Evolutionary conservation across 2,888 invertebrate genomes (phyloP).

Genomic region (Blastobasis adustella): DNA sequence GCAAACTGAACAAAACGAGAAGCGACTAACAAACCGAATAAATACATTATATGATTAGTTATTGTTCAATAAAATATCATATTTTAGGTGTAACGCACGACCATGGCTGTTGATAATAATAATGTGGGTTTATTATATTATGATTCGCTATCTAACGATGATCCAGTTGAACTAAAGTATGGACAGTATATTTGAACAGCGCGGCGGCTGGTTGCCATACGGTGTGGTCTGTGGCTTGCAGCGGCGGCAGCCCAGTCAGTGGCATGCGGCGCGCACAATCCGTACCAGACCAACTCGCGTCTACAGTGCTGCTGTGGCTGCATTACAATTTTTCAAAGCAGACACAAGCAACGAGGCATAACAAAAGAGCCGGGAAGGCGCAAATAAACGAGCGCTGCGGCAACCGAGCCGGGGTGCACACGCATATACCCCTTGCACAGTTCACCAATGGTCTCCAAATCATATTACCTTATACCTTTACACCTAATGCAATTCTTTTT

Average conservation of each 20-base stretch:
- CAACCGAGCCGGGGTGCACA: constrained; percentile 34
- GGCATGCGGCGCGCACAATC: constrained; percentile 47
- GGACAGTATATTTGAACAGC: no score
- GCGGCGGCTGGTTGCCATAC: no score
- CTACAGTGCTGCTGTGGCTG: constrained; percentile 50
- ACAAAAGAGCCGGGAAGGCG: constrained; percentile 70
- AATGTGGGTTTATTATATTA: no score
- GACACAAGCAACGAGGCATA: constrained; percentile 65
- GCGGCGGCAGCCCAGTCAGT: constrained; percentile 4
- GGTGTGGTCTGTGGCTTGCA: constrained; percentile 19
- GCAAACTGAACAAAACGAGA: no score
- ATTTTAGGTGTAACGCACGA: no score
- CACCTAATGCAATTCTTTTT: no score
- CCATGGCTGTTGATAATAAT: no score
- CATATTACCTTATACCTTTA: neutral
- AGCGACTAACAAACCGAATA: no score
- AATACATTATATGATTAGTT: no score
- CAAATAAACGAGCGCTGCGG: constrained; percentile 68
- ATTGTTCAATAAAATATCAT: no score
- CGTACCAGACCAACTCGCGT: constrained; percentile 39
- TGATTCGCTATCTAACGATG: no score
- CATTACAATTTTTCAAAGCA: constrained; percentile 72
- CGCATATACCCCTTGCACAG: constrained; percentile 26
- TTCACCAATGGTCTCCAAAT: constrained; percentile 1
- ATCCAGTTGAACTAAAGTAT: no score